Evolutionary conservation across 2,888 invertebrate genomes (phyloP), one percentile per base, ranked within the genome.

Genomic region (Drosophila birchii): DNA sequence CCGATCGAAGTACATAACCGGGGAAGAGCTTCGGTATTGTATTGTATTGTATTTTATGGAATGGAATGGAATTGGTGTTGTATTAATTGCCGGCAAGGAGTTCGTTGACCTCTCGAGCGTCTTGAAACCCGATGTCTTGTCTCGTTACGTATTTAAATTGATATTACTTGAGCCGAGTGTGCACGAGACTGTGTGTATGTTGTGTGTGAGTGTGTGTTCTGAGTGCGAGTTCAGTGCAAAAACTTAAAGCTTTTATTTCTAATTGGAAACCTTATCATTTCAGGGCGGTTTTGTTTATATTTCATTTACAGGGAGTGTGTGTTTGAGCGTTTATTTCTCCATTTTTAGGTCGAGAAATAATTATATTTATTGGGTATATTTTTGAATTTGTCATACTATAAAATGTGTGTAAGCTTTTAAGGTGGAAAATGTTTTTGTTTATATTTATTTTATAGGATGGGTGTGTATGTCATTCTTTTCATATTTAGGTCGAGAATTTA

Each of bases 91-190:
- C 34, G 72, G 64, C 51, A 34, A 20, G 51, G 20, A 51, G 82
- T 88, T 82, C 82, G 81, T 83, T 82, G 82, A 82, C 88, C 81
- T 82, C 53, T 9, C 29, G 34, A 56, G 18, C 56, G 43, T 59
- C 62, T 73, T 85, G 86, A 82, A 82, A 86, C 75, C 80, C 75
- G 86, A 87, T 80, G 80, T 85, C 73, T 63, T 59, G 47, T 55
- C 47, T 56, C 47, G 57, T 66, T 73, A 56, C 68, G 75, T 73
- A 73, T 75, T 72, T 75, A 58, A 75, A 73, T 73, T 73, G 57
- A 68, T 53, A 75, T 62, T 49, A 43, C 49, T 47, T 47, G 47
- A 26, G 39, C 20, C 54, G 41, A 64, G 45, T 51, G 18, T n/a
- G 32, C 16, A n/a, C 32, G 29, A 38, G 36, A 29, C 20, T 12